These are phyloP conservation scores for Paramacrobiotus metropolitanus DNA, from an alignment of 1,140 invertebrate genomes.

Conservation along the genomic window DNA sequence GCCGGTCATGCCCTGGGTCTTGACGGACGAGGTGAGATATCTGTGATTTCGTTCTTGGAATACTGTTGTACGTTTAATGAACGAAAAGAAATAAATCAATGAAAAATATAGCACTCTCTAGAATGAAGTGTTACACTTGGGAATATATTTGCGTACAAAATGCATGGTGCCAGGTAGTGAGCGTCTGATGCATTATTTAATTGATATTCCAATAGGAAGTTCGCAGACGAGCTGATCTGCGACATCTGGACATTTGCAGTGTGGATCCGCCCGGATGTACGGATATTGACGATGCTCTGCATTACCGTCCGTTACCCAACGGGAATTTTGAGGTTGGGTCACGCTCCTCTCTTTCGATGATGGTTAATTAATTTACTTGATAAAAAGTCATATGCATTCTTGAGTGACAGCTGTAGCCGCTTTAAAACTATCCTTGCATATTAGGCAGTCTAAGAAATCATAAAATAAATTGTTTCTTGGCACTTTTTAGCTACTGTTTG, in stretches of 20 bases:
- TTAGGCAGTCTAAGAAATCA: no score
- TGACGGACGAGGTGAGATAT: constrained; percentile 42
- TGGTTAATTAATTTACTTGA: constrained; percentile 7
- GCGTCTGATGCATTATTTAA: constrained; percentile 6
- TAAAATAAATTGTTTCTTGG: no score
- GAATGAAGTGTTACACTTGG: no score
- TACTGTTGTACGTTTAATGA: background rate
- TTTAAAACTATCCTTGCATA: no score
- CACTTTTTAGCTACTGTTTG: no score
- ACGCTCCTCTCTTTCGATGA: background rate
- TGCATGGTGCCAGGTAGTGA: no score
- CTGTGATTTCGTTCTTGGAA: constrained; percentile 1
- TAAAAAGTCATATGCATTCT: no score
- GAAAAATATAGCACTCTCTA: no score
- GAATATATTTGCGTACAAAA: no score
- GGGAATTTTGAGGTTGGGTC: constrained; percentile 45
- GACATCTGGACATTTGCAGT: constrained; percentile 66
- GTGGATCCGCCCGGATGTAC: constrained; percentile 97
- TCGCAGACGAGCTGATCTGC: constrained; percentile 49
- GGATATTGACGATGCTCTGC: constrained; percentile 95
- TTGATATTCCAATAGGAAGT: constrained; percentile 37
- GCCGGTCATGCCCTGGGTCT: constrained; percentile 67
- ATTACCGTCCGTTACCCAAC: constrained; percentile 49
- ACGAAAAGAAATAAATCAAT: background rate
- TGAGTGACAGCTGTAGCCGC: no score